Percentiles rank a stretch among this genome's conserved stretches.
Evolutionary conservation across 2,797 vertebrate genomes (phyloP).

Genomic region (Rhincodon typus): DNA sequence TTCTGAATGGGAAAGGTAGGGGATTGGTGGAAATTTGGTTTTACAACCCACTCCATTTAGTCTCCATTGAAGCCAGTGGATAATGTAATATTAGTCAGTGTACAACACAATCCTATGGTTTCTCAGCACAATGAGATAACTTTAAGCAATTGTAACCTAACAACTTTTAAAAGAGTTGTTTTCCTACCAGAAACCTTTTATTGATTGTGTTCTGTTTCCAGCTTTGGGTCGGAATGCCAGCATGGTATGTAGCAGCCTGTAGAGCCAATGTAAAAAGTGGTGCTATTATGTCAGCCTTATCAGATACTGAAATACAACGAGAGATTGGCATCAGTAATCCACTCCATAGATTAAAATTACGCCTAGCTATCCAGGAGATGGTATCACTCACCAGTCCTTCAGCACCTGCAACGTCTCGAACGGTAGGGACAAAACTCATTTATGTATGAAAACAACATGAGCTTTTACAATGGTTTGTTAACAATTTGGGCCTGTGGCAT

Average conservation of each 20-base stretch:
- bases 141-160: too few relatives aligned
- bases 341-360: constrained; percentile 83
- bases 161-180: background rate
- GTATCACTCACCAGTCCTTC: constrained; percentile 95
- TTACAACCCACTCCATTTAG: background rate
- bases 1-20: background rate
- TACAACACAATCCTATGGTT: background rate
- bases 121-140: too few relatives aligned
- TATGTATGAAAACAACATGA: background rate
- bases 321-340: constrained; percentile 97
- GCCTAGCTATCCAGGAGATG: constrained; percentile 94
- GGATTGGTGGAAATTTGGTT: background rate
- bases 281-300: constrained; percentile 94
- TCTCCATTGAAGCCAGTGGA: background rate
- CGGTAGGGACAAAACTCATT: constrained; percentile 60
- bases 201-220: constrained; percentile 45
- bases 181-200: background rate
- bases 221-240: constrained; percentile 98
- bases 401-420: constrained; percentile 87
- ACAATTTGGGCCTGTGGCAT: background rate
- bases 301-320: constrained; percentile 92
- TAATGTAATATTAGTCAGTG: background rate
- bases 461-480: background rate
- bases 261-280: constrained; percentile 94
- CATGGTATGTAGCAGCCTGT: constrained; percentile 95